Base-by-base conservation (phyloP, 2,113 vertebrate species). In the Cyanistes caeruleus region DNA sequence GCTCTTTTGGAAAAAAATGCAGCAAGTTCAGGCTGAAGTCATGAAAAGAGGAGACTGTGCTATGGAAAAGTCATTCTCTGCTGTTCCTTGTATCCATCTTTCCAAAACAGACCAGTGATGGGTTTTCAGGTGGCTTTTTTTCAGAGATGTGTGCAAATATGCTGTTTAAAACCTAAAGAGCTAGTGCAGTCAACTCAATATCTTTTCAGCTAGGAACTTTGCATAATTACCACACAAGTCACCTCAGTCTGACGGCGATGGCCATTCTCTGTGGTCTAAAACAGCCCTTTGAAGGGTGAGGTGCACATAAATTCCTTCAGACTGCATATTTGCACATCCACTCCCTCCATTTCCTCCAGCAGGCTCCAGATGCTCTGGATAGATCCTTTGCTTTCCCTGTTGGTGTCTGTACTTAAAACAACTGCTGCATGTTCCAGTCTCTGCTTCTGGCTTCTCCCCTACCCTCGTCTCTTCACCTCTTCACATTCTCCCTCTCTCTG, bases 81-180 rank as follows among this genome's bases (percentile, higher is more conserved):
- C 31, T 80, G 17, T 19, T 79, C 33, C 41, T 65, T 35, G 14
- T 51, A 53, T 35, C 22, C 25, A 14, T 14, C 33, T 67, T 74
- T 55, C 27, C 16, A 33, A 81, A 90, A 24, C 17, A 70, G 19
- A 48, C 5, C 28, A 67, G 30, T 9, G 30, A n/a, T 27, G 33
- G 1, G 2, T n/a, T 52, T 78, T 60, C 39, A 70, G 30, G 11
- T 0, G 0, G 0, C 0, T 19, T 39, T 37, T 76, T 75, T 72
- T 55, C 53, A 43, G n/a, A 79, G 15, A 21, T 12, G 3, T 19
- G 3, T 48, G 33, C 7, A 43, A 59, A 33, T 2, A 6, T 17
- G 4, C 8, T 68, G 43, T 55, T 84, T 77, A 39, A 83, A 85
- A 55, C 10, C 18, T 8, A 33, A 60, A 73, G 13, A 84, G 5